Conservation (phyloP, 1,140 invertebrate species). For the Trichonephila inaurata region DNA sequence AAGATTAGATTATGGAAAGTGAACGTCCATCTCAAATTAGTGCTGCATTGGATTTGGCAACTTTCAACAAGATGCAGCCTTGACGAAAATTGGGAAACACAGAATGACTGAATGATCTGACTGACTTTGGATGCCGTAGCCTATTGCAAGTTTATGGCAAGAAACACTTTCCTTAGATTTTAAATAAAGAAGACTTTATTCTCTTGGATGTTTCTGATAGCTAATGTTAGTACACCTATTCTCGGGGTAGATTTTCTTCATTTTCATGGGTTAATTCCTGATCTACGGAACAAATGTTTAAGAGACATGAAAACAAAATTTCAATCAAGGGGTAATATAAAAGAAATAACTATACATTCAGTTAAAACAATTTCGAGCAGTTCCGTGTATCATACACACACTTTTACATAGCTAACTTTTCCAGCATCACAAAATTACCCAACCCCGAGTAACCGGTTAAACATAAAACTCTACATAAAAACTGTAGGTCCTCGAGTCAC, state of each 20-base stretch:
- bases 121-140: too few species aligned
- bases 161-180: too few species aligned
- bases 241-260: not conserved
- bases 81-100: too few species aligned
- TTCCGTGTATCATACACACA: not conserved
- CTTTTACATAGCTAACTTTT: not conserved
- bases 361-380: not conserved
- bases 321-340: not conserved
- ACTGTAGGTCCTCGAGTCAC: not conserved
- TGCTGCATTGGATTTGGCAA: too few species aligned
- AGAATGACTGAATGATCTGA: too few species aligned
- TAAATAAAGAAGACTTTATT: too few species aligned
- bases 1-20: too few species aligned
- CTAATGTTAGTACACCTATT: too few species aligned
- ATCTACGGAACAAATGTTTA: not conserved
- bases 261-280: not conserved
- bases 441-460: not conserved
- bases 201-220: too few species aligned
- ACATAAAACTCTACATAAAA: not conserved
- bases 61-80: too few species aligned
- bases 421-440: not conserved
- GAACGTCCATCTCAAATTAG: too few species aligned
- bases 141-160: too few species aligned
- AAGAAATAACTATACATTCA: not conserved
- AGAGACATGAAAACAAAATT: not conserved